Percentiles rank a stretch among this genome's conserved stretches.
These are phyloP conservation scores for Xestobium rufovillosum DNA, from an alignment of 2,888 invertebrate species.

Conservation along the genomic window DNA sequence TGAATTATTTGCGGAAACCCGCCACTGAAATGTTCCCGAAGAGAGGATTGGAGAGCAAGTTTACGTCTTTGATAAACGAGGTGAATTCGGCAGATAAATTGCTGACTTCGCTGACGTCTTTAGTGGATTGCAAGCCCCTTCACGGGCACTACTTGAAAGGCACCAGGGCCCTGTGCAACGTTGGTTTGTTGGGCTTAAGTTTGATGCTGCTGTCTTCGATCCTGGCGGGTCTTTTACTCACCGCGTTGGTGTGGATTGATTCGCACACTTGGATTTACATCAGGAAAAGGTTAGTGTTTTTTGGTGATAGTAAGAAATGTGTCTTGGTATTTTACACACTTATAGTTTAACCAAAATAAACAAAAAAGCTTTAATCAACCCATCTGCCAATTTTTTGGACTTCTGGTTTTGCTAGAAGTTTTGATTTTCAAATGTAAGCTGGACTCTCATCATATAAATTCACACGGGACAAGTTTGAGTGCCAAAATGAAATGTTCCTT, in stretches of 20 bases:
- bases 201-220: slow-evolving; percentile 82
- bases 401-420: no score
- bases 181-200: slow-evolving; percentile 72
- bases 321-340: slow-evolving; percentile 1
- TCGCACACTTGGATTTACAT: slow-evolving; percentile 97
- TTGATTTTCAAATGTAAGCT: no score
- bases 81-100: slow-evolving; percentile 70
- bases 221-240: slow-evolving; percentile 81
- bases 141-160: slow-evolving; percentile 77
- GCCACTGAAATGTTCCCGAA: slow-evolving; percentile 47
- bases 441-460: no score
- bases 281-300: slow-evolving; percentile 64
- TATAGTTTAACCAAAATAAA: no score
- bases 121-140: slow-evolving; percentile 77
- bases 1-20: slow-evolving; percentile 46
- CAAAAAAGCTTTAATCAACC: no score
- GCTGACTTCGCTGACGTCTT: slow-evolving; percentile 57
- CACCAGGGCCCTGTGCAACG: slow-evolving; percentile 74
- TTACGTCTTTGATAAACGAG: slow-evolving; percentile 70
- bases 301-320: no score
- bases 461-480: no score
- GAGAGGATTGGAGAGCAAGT: slow-evolving; percentile 58
- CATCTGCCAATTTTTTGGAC: no score
- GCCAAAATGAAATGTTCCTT: no score
- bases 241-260: slow-evolving; percentile 87